phyloP scores from a whole-genome alignment of 2,113 vertebrate species.

The Gymnorhina tibicen region DNA sequence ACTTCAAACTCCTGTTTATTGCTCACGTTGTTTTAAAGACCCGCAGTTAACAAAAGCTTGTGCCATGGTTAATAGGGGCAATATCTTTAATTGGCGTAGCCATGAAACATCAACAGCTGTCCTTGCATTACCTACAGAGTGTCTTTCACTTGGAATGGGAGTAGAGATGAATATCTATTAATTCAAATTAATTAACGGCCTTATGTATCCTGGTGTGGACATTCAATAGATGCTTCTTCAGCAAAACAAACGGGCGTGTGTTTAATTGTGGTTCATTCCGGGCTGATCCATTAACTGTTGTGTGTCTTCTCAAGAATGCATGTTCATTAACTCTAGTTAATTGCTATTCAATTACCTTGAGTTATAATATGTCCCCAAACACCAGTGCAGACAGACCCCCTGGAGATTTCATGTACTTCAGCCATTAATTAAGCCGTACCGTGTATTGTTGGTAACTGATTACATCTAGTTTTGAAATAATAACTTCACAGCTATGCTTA shows the following conservation, averaged over 20 bases:
- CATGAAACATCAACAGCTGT: background rate
- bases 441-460: background rate
- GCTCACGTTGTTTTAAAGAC: background rate
- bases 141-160: background rate
- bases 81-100: background rate
- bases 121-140: background rate
- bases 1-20: background rate
- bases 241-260: background rate
- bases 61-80: background rate
- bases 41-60: background rate
- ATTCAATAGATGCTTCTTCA: background rate
- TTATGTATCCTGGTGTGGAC: background rate
- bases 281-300: background rate
- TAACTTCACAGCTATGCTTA: background rate
- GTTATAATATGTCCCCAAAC: slow-evolving; percentile 15
- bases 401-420: background rate
- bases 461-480: slow-evolving; percentile 11
- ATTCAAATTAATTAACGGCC: background rate
- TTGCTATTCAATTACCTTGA: slow-evolving; percentile 45
- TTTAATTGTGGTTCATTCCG: background rate
- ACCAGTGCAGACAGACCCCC: background rate
- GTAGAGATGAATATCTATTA: background rate
- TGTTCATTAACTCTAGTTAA: slow-evolving; percentile 44
- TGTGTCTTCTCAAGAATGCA: slow-evolving; percentile 10
- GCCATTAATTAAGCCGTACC: background rate